Evolutionary conservation across 2,797 vertebrate species (phyloP).

Genomic region (Sebastes oblongus): DNA sequence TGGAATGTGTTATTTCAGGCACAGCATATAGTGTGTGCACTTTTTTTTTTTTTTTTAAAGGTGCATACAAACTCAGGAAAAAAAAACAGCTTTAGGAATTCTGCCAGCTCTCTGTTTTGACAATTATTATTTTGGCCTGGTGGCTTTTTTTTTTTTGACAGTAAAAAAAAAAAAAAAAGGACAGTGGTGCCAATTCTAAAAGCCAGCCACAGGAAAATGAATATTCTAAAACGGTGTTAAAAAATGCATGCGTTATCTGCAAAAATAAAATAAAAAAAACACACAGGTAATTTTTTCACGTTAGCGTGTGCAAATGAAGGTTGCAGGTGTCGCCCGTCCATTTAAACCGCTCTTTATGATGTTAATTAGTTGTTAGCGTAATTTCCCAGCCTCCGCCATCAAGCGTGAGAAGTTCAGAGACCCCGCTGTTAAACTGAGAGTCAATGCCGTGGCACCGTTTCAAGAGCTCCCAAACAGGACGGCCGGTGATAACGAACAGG

Average conservation of each 20-base stretch:
- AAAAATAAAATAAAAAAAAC: slow-evolving; percentile 74
- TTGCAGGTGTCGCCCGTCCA: slow-evolving; percentile 79
- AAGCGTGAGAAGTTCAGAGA: slow-evolving; percentile 84
- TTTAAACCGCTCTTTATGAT: slow-evolving; percentile 84
- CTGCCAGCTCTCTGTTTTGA: slow-evolving; percentile 68
- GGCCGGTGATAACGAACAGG: slow-evolving; percentile 82
- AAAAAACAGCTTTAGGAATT: slow-evolving; percentile 56
- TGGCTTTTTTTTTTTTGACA: slow-evolving; percentile 52
- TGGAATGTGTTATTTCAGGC: slow-evolving; percentile 74
- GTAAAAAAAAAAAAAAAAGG: slow-evolving; percentile 11
- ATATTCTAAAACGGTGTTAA: slow-evolving; percentile 67
- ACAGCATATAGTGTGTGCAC: slow-evolving; percentile 52
- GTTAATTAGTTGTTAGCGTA: slow-evolving; percentile 87
- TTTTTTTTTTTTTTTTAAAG: slow-evolving; percentile 18
- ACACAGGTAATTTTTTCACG: slow-evolving; percentile 74
- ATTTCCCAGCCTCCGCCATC: slow-evolving; percentile 81
- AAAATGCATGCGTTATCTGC: slow-evolving; percentile 76
- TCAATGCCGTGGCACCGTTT: slow-evolving; percentile 78
- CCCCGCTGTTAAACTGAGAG: slow-evolving; percentile 79
- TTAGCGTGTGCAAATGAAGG: slow-evolving; percentile 85
- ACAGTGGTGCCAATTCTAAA: slow-evolving; percentile 55
- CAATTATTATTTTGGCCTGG: slow-evolving; percentile 67
- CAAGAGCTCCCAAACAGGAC: slow-evolving; percentile 79
- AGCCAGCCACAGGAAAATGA: slow-evolving; percentile 45
- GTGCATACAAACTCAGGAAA: slow-evolving; percentile 46